Evolutionary conservation across 2,797 vertebrate species (phyloP).

Genomic region (Esox lucius): DNA sequence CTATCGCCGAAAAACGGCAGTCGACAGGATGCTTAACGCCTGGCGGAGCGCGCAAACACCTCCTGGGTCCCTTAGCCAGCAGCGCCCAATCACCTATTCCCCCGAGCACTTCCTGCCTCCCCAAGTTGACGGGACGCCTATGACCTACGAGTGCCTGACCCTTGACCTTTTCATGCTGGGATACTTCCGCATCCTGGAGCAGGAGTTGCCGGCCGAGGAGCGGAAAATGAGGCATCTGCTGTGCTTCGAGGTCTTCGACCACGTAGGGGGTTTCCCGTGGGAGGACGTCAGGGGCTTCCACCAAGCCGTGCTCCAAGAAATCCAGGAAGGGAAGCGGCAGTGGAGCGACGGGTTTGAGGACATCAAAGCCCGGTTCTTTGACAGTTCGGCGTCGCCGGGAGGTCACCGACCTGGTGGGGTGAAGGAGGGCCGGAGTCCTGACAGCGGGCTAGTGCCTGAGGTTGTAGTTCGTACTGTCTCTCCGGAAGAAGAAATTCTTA

Average conservation of each 20-base stretch:
- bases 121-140: constrained; percentile 66
- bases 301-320: constrained; percentile 84
- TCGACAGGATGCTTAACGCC: constrained; percentile 79
- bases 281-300: constrained; percentile 86
- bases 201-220: constrained; percentile 84
- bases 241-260: constrained; percentile 97
- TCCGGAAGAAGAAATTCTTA: constrained; percentile 38
- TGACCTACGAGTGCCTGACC: constrained; percentile 80
- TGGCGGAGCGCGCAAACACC: constrained; percentile 37
- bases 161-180: constrained; percentile 97
- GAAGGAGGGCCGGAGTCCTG: constrained; percentile 53
- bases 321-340: constrained; percentile 78
- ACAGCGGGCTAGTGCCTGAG: constrained; percentile 49
- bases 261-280: constrained; percentile 87
- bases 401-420: constrained; percentile 70
- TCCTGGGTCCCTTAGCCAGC: constrained; percentile 40
- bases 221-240: constrained; percentile 91
- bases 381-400: constrained; percentile 56
- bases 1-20: constrained; percentile 75
- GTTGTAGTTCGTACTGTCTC: constrained; percentile 41
- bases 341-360: constrained; percentile 93
- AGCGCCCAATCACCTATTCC: constrained; percentile 68
- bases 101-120: constrained; percentile 90
- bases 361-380: constrained; percentile 86
- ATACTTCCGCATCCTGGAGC: constrained; percentile 94